Conservation (phyloP, 2,113 vertebrate species). For the Aleadryas rufinucha region DNA sequence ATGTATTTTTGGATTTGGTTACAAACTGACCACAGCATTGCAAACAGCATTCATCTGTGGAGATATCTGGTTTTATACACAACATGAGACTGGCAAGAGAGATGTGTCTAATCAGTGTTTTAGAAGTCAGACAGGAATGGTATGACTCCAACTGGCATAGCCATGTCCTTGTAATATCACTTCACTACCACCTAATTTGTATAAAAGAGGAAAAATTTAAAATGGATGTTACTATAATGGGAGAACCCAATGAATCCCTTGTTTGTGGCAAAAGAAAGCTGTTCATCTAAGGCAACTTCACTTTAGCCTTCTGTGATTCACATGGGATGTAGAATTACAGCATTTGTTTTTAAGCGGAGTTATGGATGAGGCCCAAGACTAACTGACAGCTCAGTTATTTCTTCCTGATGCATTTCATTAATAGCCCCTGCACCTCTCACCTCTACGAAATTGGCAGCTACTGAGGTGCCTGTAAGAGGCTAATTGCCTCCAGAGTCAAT, state of each 20-base stretch:
- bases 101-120: background rate
- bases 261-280: background rate
- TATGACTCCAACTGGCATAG: background rate
- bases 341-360: slow-evolving; percentile 32
- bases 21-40: background rate
- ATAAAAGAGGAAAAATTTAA: background rate
- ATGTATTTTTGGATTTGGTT: background rate
- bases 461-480: slow-evolving; percentile 36
- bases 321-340: background rate
- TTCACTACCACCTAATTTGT: background rate
- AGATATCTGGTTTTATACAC: background rate
- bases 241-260: background rate
- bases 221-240: background rate
- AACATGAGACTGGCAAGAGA: background rate
- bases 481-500: slow-evolving; percentile 47
- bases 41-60: background rate
- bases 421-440: slow-evolving; percentile 38
- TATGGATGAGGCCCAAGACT: slow-evolving; percentile 31
- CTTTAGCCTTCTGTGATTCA: background rate
- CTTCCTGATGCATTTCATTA: slow-evolving; percentile 52
- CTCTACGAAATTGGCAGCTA: slow-evolving; percentile 30
- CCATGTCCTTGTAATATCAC: background rate
- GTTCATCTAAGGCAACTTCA: background rate
- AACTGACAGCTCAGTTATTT: slow-evolving; percentile 41
- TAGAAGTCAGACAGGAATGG: background rate